Conservation (phyloP, 2,888 invertebrate genomes). For the Cacoxenus indagator region DNA sequence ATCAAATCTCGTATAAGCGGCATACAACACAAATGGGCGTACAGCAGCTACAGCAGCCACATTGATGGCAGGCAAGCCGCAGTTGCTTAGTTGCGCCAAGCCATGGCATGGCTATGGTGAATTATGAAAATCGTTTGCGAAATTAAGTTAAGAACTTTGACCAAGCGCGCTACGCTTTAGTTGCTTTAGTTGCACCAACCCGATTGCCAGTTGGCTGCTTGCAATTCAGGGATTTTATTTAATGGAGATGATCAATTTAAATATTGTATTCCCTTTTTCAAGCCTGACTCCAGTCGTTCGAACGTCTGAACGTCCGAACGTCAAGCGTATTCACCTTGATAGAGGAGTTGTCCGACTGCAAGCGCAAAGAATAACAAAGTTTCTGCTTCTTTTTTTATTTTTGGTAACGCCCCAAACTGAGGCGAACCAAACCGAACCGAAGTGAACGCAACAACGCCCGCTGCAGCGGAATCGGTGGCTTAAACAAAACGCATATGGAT, state of each 20-base stretch:
- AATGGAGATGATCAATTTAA: constrained; percentile 71
- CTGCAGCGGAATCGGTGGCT: constrained; percentile 26
- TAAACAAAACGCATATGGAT: constrained; percentile 65
- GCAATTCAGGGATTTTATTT: constrained; percentile 54
- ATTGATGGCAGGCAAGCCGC: constrained; percentile 24
- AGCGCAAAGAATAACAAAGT: constrained; percentile 54
- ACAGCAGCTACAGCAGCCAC: constrained; percentile 15
- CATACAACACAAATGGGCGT: constrained; percentile 50
- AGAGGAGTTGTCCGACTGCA: too few species aligned
- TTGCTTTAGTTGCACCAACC: constrained; percentile 20
- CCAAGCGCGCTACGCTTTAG: constrained; percentile 24
- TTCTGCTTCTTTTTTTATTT: constrained; percentile 31
- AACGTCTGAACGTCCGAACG: constrained; percentile 34
- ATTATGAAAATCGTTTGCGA: constrained; percentile 68
- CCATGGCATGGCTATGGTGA: constrained; percentile 53
- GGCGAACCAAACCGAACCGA: constrained; percentile 21
- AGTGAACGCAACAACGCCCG: constrained; percentile 33
- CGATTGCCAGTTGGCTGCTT: constrained; percentile 20
- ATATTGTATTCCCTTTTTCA: constrained; percentile 56
- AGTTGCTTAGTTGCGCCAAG: constrained; percentile 14
- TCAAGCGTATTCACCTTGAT: too few species aligned
- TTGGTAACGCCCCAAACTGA: constrained; percentile 61
- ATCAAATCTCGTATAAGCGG: constrained; percentile 39
- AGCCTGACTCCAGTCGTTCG: constrained; percentile 18
- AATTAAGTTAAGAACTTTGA: constrained; percentile 62